phyloP scores from a whole-genome alignment of 2,797 vertebrate species.

The Masticophis lateralis region DNA sequence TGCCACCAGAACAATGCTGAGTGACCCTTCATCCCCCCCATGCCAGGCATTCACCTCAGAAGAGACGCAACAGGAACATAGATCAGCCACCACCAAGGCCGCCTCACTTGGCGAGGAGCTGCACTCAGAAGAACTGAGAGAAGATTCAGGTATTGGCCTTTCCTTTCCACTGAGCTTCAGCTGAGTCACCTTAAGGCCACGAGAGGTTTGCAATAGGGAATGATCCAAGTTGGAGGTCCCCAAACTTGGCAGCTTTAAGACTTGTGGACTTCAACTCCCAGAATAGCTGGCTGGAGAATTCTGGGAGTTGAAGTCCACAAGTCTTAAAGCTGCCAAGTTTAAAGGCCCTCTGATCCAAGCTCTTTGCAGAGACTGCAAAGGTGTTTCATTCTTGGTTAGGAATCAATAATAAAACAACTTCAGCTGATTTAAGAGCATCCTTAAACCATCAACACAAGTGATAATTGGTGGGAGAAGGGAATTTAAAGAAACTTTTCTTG shows the following conservation, averaged over 20 bases:
- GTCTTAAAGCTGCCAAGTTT: too few species aligned
- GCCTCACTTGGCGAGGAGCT: constrained; percentile 59
- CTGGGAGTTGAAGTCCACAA: too few species aligned
- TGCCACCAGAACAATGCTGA: constrained; percentile 43
- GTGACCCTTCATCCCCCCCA: constrained; percentile 58
- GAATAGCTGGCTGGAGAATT: too few species aligned
- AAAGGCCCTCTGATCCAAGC: not conserved
- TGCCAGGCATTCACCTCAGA: constrained; percentile 63
- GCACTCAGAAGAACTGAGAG: constrained; percentile 54
- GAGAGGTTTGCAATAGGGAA: not conserved
- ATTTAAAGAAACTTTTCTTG: not conserved
- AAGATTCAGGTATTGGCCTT: constrained; percentile 70
- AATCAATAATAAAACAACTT: not conserved
- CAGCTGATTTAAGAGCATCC: not conserved
- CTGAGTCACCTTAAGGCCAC: not conserved
- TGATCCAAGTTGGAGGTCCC: too few species aligned
- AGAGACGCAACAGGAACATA: constrained; percentile 59
- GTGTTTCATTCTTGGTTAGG: not conserved
- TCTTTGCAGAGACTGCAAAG: not conserved
- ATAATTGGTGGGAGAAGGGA: not conserved
- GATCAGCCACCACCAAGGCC: constrained; percentile 32
- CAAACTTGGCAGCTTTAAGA: too few species aligned
- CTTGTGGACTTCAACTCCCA: too few species aligned
- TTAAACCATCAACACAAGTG: not conserved
- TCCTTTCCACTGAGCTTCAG: not conserved